Base-by-base conservation (phyloP, 2,113 vertebrate genomes). In the Neolamprologus caudopunctatus region DNA sequence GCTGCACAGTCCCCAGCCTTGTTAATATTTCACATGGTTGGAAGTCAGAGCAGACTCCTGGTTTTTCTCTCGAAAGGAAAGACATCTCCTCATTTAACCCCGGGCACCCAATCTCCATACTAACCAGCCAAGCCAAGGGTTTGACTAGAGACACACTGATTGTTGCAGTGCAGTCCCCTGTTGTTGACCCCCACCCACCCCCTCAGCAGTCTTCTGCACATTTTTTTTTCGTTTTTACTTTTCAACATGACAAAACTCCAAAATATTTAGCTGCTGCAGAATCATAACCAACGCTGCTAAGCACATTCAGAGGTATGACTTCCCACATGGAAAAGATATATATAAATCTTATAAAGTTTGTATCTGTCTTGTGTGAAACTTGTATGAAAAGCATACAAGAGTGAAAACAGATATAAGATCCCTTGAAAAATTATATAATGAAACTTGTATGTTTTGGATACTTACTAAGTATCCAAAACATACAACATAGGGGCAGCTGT, bases 1-100 rank as follows among this genome's bases (percentile, higher is more conserved):
- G 7, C 79, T 53, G 57, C 54, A 35, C 79, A 47, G 85, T 92
- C 92, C 88, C 91, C 9, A 12, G 89, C 82, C 90, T 94, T 91
- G 90, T 95, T 94, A 94, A 95, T 95, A 95, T 95, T 95, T 95
- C 86, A 95, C 89, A 79, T 84, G 83, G 90, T 93, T 80, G 50
- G 90, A 85, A 90, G 84, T 85, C 90, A 75, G 83, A 88, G 91
- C 89, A 89, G 88, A 88, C 73, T 88, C 50, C 84, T 80, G 54
- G 51, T 90, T 82, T 71, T 84, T 58, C 86, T 87, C 89, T 88
- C 83, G 3, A 92, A 92, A 91, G 91, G 82, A 88, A 90, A 87
- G 79, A 80, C 81, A 75, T 94, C 92, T 91, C 91, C 89, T 94
- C 87, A 58, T 93, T 94, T 92, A 94, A 94, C 93, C 93, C 85